A percentile compares a stretch with the other conserved stretches of the same genome.
phyloP scores from a whole-genome alignment of 2,797 vertebrate genomes.

The Garrulus glandarius region DNA sequence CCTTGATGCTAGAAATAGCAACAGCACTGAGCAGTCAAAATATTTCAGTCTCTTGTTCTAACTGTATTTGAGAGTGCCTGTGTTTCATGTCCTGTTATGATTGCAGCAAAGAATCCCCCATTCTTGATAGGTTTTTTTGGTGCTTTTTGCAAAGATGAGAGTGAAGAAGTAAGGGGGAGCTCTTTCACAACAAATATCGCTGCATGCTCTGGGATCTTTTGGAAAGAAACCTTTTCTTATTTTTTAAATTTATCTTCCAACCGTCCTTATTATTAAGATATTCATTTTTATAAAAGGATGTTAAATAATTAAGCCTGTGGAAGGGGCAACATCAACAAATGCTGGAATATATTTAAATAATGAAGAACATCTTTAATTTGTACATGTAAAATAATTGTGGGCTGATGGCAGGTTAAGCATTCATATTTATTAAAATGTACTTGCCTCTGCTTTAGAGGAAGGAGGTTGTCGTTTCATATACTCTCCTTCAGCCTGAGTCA shows the following conservation, averaged over 20 bases:
- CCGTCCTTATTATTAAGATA: constrained; percentile 74
- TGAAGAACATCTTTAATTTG: constrained; percentile 73
- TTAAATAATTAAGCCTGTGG: constrained; percentile 74
- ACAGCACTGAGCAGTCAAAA: neutral
- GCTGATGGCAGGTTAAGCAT: constrained; percentile 55
- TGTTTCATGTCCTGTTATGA: neutral
- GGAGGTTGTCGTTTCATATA: constrained; percentile 46
- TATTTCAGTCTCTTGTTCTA: neutral
- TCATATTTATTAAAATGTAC: constrained; percentile 63
- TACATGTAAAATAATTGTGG: constrained; percentile 63
- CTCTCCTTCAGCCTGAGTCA: constrained; percentile 43
- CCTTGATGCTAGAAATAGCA: neutral
- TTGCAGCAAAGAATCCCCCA: neutral
- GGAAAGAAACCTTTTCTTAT: constrained; percentile 38
- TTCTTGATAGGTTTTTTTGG: constrained; percentile 13
- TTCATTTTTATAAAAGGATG: constrained; percentile 73
- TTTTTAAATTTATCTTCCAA: constrained; percentile 10
- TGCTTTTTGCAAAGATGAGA: constrained; percentile 52
- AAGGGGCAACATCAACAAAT: constrained; percentile 71
- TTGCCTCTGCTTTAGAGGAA: constrained; percentile 37
- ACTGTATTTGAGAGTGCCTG: neutral
- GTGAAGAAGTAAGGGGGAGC: constrained; percentile 81
- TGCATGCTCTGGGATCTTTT: constrained; percentile 58
- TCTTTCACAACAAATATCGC: constrained; percentile 78
- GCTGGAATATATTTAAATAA: constrained; percentile 78